Conservation (phyloP, 2,888 invertebrate species). For the Chymomyza fuscimana region DNA sequence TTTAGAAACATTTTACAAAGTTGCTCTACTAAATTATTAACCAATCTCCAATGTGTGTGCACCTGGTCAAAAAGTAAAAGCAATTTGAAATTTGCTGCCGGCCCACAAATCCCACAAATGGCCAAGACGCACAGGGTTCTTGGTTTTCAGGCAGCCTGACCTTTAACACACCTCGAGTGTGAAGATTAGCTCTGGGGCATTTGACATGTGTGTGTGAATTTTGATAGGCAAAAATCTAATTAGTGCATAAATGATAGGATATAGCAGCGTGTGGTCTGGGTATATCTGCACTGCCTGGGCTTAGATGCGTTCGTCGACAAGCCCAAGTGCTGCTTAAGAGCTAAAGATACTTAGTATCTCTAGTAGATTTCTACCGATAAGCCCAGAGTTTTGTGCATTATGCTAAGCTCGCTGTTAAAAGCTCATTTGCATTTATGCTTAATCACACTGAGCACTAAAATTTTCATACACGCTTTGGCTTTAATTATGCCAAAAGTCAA, state of each 20-base stretch:
- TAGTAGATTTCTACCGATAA: background rate
- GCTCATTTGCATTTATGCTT: constrained; percentile 55
- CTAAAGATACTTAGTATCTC: too few relatives aligned
- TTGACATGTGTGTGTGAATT: constrained; percentile 29
- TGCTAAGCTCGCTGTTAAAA: constrained; percentile 26
- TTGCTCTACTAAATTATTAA: background rate
- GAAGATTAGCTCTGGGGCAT: constrained; percentile 39
- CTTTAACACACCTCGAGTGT: constrained; percentile 47
- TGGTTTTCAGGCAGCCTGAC: constrained; percentile 9
- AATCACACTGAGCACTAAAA: constrained; percentile 17
- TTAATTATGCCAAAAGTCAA: constrained; percentile 40
- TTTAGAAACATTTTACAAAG: background rate
- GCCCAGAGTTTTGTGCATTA: background rate
- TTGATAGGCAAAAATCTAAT: constrained; percentile 52
- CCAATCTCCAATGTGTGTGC: background rate
- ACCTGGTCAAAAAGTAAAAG: background rate
- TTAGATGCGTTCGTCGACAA: background rate
- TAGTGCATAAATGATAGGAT: constrained; percentile 67
- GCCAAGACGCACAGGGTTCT: background rate
- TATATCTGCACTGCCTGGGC: background rate
- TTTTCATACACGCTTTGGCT: constrained; percentile 43
- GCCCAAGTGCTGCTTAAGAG: background rate
- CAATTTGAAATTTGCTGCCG: constrained; percentile 3
- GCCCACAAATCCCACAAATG: background rate
- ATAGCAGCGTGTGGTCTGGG: constrained; percentile 21